Conservation (phyloP, 2,888 invertebrate genomes). For the Nezara viridula region DNA sequence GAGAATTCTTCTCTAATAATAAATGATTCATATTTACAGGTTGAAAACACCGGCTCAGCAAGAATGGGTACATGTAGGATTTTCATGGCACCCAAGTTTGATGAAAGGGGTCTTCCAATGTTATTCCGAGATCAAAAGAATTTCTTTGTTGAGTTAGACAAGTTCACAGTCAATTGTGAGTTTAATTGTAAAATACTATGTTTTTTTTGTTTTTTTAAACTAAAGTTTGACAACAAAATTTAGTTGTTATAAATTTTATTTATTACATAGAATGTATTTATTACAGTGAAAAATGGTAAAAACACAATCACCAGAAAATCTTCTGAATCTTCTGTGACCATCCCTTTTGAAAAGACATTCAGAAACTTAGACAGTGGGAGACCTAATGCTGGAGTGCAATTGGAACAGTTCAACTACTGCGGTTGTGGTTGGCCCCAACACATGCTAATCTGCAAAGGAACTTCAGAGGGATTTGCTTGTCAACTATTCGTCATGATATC, state of each 20-base stretch:
- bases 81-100: slow-evolving; percentile 78
- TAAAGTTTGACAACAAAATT: too few relatives aligned
- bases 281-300: slow-evolving; percentile 63
- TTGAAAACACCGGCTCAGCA: slow-evolving; percentile 66
- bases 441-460: slow-evolving; percentile 69
- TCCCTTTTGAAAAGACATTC: slow-evolving; percentile 87
- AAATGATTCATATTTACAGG: slow-evolving; percentile 56
- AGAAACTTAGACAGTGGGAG: slow-evolving; percentile 76
- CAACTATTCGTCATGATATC: slow-evolving; percentile 69
- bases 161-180: slow-evolving; percentile 77
- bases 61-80: slow-evolving; percentile 77
- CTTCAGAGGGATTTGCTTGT: slow-evolving; percentile 67
- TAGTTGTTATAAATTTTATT: too few relatives aligned
- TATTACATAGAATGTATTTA: too few relatives aligned
- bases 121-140: slow-evolving; percentile 75
- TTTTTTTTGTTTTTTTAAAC: too few relatives aligned
- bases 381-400: slow-evolving; percentile 70
- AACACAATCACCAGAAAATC: slow-evolving; percentile 71
- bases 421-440: slow-evolving; percentile 76
- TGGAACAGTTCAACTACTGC: slow-evolving; percentile 81
- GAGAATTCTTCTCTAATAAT: neutral
- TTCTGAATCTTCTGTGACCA: slow-evolving; percentile 82
- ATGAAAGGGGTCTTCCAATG: slow-evolving; percentile 78
- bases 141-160: slow-evolving; percentile 81
- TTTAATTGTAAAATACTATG: too few relatives aligned